Evolutionary conservation across 1,140 invertebrate genomes (phyloP).

Genomic region (Bombyx mandarina): DNA sequence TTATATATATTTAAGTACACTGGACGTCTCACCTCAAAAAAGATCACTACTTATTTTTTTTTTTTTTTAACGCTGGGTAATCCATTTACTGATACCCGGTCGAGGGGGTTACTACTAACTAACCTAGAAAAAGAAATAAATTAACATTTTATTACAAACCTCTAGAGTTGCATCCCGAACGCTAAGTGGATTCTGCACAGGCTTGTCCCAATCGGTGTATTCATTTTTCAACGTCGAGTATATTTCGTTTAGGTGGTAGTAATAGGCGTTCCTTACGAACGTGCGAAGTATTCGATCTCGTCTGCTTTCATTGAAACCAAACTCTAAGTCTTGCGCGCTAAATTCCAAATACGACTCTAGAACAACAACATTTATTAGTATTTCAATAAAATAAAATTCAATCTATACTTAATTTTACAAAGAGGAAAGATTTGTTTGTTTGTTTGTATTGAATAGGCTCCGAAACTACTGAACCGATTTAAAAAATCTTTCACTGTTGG

Average conservation of each 20-base stretch:
- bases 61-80: no score
- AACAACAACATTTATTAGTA: neutral
- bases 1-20: no score
- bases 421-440: no score
- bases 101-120: no score
- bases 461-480: no score
- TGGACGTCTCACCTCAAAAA: no score
- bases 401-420: no score
- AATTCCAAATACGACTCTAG: constrained; percentile 83
- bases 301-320: constrained; percentile 87
- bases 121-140: no score
- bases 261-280: constrained; percentile 90
- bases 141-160: constrained; percentile 24
- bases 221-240: constrained; percentile 92
- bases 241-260: constrained; percentile 91
- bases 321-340: constrained; percentile 83
- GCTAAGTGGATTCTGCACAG: constrained; percentile 80
- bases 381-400: neutral
- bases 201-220: constrained; percentile 93
- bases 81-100: no score
- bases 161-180: constrained; percentile 83
- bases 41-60: no score
- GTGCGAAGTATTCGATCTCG: constrained; percentile 88
- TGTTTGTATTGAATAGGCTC: no score
- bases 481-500: no score